Evolutionary conservation across 1,140 invertebrate genomes (phyloP), one percentile per base, ranked within the genome.

Genomic region (Drosophila bifasciata): DNA sequence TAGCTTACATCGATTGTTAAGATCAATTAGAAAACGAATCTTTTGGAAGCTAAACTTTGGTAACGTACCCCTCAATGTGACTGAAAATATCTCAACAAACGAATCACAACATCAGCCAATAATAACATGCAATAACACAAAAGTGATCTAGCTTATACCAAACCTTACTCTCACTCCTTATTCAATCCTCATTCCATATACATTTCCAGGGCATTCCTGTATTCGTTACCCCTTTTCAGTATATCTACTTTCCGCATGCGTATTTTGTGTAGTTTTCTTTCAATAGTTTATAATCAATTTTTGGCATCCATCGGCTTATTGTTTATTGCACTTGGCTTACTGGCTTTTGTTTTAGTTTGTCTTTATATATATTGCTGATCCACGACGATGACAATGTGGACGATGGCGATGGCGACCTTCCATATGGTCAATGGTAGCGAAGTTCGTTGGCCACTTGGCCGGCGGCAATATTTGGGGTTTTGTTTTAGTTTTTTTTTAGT

Each of bases 401-500:
- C 9, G 9, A 32, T 32, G 28, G 3, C 28, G 19, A 50, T 43
- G 28, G 25, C 71, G 71, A 74, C 71, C 71, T 75, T 75, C 71
- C 71, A 55, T n/a, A 70, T 72, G 50, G 66, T 48, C 56, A 51
- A 61, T 71, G 66, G 59, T 73, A 41, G 3, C 3, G 51, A 50
- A 75, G 71, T 75, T 75, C 70, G 71, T 75, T 74, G 71, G 60
- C 61, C 60, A 73, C 23, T 74, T 64, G 59, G 70, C 70, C 62
- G 69, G 44, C 58, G 70, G 70, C 70, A 36, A 61, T 51, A 56
- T 60, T 59, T 21, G 51, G 57, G 25, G 39, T 45, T n/a, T 39
- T 69, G 43, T 19, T 62, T 45, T 25, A 55, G 40, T 67, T 63
- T 64, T 66, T 36, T 36, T 76, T 67, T 74, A 44, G 52, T 46